Evolutionary conservation across 2,797 vertebrate species (phyloP).

Genomic region (Xiphophorus birchmanni): DNA sequence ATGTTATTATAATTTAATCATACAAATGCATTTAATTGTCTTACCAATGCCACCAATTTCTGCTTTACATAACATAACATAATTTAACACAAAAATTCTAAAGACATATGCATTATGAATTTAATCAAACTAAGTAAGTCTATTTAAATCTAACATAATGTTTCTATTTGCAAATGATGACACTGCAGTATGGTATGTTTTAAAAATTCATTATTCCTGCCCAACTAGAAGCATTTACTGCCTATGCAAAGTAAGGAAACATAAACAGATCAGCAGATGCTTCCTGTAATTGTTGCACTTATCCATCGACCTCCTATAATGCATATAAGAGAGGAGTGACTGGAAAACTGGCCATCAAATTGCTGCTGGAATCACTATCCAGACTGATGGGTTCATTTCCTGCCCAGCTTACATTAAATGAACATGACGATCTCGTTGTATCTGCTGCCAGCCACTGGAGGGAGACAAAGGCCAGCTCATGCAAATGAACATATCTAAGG

Average conservation of each 20-base stretch:
- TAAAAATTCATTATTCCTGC: constrained; percentile 9
- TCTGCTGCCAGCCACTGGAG: constrained; percentile 47
- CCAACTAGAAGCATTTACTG: constrained; percentile 16
- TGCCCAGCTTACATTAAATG: constrained; percentile 24
- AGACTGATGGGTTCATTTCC: constrained; percentile 14
- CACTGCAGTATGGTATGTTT: neutral
- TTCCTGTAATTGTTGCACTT: constrained; percentile 34
- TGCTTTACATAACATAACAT: neutral
- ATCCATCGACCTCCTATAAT: constrained; percentile 23
- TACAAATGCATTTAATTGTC: neutral
- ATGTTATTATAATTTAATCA: neutral
- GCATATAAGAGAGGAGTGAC: constrained; percentile 29
- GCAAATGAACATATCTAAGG: neutral
- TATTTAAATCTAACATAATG: neutral
- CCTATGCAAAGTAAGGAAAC: constrained; percentile 14
- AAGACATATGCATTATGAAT: neutral
- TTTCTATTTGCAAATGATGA: constrained; percentile 2
- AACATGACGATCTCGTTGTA: neutral
- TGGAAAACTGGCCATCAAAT: constrained; percentile 30
- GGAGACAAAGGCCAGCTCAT: constrained; percentile 63
- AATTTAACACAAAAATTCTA: neutral
- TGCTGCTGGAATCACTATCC: constrained; percentile 20
- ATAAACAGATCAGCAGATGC: constrained; percentile 31
- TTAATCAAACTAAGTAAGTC: neutral
- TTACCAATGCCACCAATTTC: neutral